Conservation (phyloP, 64 coral and sea anemone species). For the Anthopleura sola region DNA sequence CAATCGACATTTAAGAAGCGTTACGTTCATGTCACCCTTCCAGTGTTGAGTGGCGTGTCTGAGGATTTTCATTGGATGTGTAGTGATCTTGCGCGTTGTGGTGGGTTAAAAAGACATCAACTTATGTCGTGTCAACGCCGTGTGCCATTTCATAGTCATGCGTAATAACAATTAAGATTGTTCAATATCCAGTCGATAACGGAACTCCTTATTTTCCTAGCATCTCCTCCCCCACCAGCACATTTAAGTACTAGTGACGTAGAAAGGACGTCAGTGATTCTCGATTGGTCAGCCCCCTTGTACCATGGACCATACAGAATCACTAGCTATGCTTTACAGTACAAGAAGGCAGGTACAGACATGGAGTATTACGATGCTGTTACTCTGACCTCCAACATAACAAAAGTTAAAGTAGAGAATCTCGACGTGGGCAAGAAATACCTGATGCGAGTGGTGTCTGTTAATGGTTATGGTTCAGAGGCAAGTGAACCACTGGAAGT, state of each 20-base stretch:
- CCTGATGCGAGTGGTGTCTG: neutral
- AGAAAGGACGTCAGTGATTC: neutral
- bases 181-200: too few relatives aligned
- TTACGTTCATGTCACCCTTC: too few relatives aligned
- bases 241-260: neutral
- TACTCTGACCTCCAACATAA: neutral
- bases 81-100: too few relatives aligned
- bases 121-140: too few relatives aligned
- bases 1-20: too few relatives aligned
- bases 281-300: slow-evolving; percentile 1
- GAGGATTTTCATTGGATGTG: too few relatives aligned
- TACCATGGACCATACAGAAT: slow-evolving; percentile 9
- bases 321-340: neutral
- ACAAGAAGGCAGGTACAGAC: neutral
- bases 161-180: too few relatives aligned
- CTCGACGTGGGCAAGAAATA: neutral
- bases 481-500: neutral
- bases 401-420: neutral
- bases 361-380: neutral
- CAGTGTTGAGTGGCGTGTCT: too few relatives aligned
- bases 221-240: slow-evolving; percentile 12
- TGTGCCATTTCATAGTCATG: too few relatives aligned
- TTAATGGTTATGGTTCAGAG: neutral
- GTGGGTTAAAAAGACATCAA: too few relatives aligned
- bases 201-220: neutral